phyloP scores from a whole-genome alignment of 2,797 vertebrate genomes.

The Lophius americanus region DNA sequence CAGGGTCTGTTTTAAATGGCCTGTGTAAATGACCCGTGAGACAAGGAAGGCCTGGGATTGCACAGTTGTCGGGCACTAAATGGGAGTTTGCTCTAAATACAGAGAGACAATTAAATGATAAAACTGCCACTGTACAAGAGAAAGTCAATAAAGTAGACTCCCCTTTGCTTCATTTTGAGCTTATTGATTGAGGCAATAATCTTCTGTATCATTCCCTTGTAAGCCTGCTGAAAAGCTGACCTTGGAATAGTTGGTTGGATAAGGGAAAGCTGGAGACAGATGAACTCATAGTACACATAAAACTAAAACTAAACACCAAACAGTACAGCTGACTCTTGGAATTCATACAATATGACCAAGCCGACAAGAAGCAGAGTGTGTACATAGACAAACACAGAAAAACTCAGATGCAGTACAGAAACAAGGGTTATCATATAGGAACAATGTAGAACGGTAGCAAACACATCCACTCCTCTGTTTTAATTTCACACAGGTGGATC shows the following conservation, averaged over 20 bases:
- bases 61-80: slow-evolving; percentile 74
- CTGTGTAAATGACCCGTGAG: slow-evolving; percentile 68
- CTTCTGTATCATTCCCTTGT: slow-evolving; percentile 86
- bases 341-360: slow-evolving; percentile 39
- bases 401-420: slow-evolving; percentile 37
- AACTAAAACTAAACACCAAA: slow-evolving; percentile 43
- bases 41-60: slow-evolving; percentile 64
- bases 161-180: slow-evolving; percentile 86
- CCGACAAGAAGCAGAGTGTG: slow-evolving; percentile 19
- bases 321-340: slow-evolving; percentile 46
- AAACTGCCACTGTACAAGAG: slow-evolving; percentile 85
- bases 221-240: slow-evolving; percentile 85
- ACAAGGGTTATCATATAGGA: slow-evolving; percentile 48
- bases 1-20: slow-evolving; percentile 79
- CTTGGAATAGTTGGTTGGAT: slow-evolving; percentile 82
- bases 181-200: slow-evolving; percentile 89
- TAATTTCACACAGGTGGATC: slow-evolving; percentile 64
- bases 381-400: slow-evolving; percentile 15
- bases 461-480: slow-evolving; percentile 46
- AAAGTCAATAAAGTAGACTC: slow-evolving; percentile 87
- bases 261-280: slow-evolving; percentile 65
- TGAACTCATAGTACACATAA: slow-evolving; percentile 61
- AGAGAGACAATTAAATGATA: slow-evolving; percentile 87
- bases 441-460: slow-evolving; percentile 35
- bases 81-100: slow-evolving; percentile 84